Conservation (phyloP, 1,140 invertebrate genomes). For the Leptopilina clavipes region DNA sequence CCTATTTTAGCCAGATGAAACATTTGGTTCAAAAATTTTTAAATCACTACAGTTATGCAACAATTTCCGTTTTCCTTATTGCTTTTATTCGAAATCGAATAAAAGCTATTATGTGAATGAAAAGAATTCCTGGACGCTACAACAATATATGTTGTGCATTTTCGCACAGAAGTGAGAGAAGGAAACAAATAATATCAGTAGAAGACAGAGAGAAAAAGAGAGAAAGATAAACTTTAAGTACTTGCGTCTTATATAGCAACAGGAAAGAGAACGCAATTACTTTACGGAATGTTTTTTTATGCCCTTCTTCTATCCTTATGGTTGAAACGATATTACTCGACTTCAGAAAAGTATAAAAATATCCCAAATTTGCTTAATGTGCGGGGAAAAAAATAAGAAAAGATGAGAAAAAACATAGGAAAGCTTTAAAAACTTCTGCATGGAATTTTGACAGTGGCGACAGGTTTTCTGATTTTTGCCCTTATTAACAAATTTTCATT, state of each 20-base stretch:
- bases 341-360: conserved; percentile 3
- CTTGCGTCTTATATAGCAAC: background rate
- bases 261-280: background rate
- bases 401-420: no score
- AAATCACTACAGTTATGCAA: no score
- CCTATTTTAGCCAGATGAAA: no score
- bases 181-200: background rate
- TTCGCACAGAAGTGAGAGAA: background rate
- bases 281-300: background rate
- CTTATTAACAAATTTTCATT: no score
- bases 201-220: background rate
- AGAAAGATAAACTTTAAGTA: background rate
- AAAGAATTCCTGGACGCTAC: background rate
- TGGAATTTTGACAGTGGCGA: no score
- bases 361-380: no score
- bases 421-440: no score
- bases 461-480: no score
- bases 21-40: no score
- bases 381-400: no score
- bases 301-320: background rate
- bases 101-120: background rate
- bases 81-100: background rate
- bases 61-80: background rate
- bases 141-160: no score
- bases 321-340: background rate